Base-by-base conservation (phyloP, 2,888 invertebrate species). In the Neoaliturus tenellus region DNA sequence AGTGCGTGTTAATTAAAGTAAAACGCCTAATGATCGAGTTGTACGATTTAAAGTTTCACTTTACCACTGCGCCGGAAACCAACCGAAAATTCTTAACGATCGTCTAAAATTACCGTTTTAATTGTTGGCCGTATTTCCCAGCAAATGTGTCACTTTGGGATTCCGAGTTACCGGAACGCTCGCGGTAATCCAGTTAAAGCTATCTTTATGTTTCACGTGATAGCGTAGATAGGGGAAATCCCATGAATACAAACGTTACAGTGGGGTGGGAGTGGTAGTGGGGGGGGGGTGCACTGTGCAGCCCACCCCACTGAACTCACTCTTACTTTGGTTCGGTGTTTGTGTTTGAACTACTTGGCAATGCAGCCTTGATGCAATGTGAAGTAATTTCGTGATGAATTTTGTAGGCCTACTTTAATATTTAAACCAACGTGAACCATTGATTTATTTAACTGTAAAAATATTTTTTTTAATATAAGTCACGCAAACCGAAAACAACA, bases 161-260 rank as follows among this genome's bases (percentile, higher is more conserved):
- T n/a, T 25, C 20, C 1, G 62, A 62, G 28, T 62, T 28, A 62
- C 62, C 1, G 28, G 62, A 62, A 28, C 25, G 62, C 62, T 31
- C 48, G 14, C 39, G 48, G 48, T 75, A 75, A 75, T 75, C 75
- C 75, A 44, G 75, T 75, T 75, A 75, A 44, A 75, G 75, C 75
- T 75, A 75, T 75, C 75, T 75, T 75, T 75, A 75, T 75, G 75
- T 75, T n/a, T 48, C 75, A 75, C 48, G 75, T 75, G 75, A 75
- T 75, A 75, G 75, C 48, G 75, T 28, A 44, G 75, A 75, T 75
- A 75, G 75, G 75, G 41, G 75, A 75, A 75, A 75, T 75, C 44
- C 75, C 75, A 75, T 75, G 75, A 75, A 75, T 75, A 75, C 75
- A 75, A 75, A 75, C 75, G 75, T 75, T 75, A 75, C 48, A 48